phyloP scores from a whole-genome alignment of 2,888 invertebrate species.

The Pediacus dermestoides region DNA sequence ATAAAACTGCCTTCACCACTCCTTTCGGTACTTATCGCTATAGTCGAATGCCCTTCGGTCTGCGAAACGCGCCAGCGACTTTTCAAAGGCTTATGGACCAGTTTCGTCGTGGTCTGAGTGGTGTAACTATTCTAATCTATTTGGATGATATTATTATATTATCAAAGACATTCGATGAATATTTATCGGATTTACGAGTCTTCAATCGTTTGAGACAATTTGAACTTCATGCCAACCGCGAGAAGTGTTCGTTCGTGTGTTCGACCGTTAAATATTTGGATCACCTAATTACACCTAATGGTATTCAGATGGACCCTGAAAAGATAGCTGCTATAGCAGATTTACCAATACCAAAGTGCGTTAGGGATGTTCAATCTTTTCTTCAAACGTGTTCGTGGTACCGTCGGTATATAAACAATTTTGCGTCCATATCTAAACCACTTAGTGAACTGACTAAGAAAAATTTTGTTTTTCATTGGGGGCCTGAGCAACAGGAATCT shows the following conservation, averaged over 20 bases:
- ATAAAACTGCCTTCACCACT: conserved; percentile 20
- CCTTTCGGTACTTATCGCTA: conserved; percentile 22
- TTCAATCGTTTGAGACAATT: conserved; percentile 12
- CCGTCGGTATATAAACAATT: conserved; percentile 19
- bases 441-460: conserved; percentile 19
- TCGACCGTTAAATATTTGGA: conserved; percentile 14
- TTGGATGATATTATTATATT: conserved; percentile 17
- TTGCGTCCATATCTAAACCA: conserved; percentile 20
- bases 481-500: conserved; percentile 14
- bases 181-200: conserved; percentile 12
- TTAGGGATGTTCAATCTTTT: conserved; percentile 21
- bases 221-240: conserved; percentile 14
- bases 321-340: not conserved
- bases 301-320: conserved; percentile 6
- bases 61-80: conserved; percentile 15
- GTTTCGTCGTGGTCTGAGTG: conserved; percentile 13
- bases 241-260: conserved; percentile 18
- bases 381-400: conserved; percentile 24
- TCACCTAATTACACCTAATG: conserved; percentile 12
- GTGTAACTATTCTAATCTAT: conserved; percentile 11
- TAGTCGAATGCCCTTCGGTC: conserved; percentile 18
- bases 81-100: conserved; percentile 21
- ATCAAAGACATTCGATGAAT: conserved; percentile 16
- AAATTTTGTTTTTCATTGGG: conserved; percentile 16
- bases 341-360: conserved; percentile 15